phyloP scores from a whole-genome alignment of 1,140 invertebrate genomes.

The Caenorhabditis brenneri region DNA sequence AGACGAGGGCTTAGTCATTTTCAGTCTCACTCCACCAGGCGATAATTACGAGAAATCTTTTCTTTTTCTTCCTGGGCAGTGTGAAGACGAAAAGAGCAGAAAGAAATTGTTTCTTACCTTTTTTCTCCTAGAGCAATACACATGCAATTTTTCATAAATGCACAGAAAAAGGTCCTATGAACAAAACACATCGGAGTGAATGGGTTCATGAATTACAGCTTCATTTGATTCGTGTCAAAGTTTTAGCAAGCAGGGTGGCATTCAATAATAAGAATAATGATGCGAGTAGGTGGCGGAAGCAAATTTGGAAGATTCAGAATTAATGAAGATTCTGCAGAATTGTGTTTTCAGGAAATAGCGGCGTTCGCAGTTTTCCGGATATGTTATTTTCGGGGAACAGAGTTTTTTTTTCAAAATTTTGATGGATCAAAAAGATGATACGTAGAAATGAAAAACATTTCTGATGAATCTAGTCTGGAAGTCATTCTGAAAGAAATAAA shows the following conservation, averaged over 20 bases:
- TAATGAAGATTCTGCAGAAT: too few relatives aligned
- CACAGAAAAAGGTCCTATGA: not conserved
- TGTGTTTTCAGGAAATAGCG: too few relatives aligned
- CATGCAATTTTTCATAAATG: conserved; percentile 5
- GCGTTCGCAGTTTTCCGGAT: too few relatives aligned
- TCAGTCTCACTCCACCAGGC: conserved; percentile 35
- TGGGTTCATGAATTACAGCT: not conserved
- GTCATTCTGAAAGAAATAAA: too few relatives aligned
- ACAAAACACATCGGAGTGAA: not conserved
- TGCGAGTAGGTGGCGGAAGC: too few relatives aligned
- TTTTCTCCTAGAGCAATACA: not conserved
- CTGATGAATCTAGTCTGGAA: too few relatives aligned
- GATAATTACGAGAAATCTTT: conserved; percentile 43
- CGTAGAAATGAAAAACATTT: too few relatives aligned
- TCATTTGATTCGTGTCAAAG: not conserved
- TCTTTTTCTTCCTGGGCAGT: conserved; percentile 5
- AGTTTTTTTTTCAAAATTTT: too few relatives aligned
- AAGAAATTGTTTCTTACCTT: conserved; percentile 20
- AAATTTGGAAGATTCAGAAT: too few relatives aligned
- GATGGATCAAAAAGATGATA: too few relatives aligned
- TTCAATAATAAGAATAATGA: too few relatives aligned
- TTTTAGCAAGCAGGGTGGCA: not conserved
- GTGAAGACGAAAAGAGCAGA: not conserved
- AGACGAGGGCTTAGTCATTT: conserved; percentile 22
- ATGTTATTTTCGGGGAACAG: too few relatives aligned